Conservation (phyloP, 2,797 vertebrate genomes). For the Tangara arthus region DNA sequence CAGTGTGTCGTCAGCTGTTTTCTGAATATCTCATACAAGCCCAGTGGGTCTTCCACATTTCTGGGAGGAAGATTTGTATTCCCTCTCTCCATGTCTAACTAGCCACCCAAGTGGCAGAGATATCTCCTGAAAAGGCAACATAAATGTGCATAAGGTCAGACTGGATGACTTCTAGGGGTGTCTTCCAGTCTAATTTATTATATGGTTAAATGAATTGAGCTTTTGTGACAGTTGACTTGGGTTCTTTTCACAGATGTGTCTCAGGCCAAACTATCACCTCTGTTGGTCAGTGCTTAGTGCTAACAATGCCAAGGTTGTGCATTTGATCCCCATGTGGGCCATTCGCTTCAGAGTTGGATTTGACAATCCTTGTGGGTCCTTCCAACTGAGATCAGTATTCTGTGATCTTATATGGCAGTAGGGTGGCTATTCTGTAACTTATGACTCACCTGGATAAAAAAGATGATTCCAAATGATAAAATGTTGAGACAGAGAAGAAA, state of each 20-base stretch:
- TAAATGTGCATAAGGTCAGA: not conserved
- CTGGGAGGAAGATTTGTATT: not conserved
- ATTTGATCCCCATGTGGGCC: not conserved
- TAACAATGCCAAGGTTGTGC: too few relatives aligned
- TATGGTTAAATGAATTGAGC: not conserved
- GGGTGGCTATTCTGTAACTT: not conserved
- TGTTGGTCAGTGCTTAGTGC: fast-evolving
- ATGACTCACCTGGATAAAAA: not conserved
- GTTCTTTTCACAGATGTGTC: not conserved
- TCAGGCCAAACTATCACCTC: not conserved
- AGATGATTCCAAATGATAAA: not conserved
- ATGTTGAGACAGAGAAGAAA: not conserved
- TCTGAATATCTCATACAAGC: not conserved
- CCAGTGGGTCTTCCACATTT: not conserved
- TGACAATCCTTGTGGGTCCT: not conserved
- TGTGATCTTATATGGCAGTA: not conserved
- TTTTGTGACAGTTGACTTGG: not conserved
- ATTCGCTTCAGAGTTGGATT: not conserved
- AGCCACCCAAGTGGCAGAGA: not conserved
- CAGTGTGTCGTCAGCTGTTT: not conserved
- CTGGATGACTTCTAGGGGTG: not conserved
- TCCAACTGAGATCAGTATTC: not conserved
- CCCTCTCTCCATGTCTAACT: not conserved
- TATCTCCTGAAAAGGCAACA: not conserved
- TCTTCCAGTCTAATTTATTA: not conserved